A percentile compares a stretch with the other conserved stretches of the same genome.
phyloP scores from a whole-genome alignment of 2,113 vertebrate genomes.

The Ardeotis arabs region DNA sequence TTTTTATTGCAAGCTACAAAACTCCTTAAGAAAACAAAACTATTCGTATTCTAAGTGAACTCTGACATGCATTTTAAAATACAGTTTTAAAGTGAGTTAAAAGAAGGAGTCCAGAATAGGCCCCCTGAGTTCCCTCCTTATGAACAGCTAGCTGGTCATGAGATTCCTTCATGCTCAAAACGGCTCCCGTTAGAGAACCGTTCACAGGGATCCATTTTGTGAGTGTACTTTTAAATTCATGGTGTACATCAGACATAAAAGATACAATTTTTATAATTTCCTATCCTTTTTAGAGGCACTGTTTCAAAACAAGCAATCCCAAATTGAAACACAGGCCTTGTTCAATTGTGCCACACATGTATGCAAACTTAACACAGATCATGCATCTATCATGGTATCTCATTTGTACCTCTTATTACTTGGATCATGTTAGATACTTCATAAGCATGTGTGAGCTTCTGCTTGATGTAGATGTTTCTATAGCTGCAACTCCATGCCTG shows the following conservation, averaged over 20 bases:
- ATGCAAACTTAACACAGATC: background rate
- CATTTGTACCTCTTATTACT: background rate
- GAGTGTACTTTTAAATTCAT: background rate
- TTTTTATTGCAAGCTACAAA: background rate
- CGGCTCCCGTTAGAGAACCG: background rate
- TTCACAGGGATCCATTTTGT: background rate
- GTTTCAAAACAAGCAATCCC: background rate
- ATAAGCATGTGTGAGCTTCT: background rate
- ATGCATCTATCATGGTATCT: background rate
- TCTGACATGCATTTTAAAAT: background rate
- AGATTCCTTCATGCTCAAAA: background rate
- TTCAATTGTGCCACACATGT: background rate
- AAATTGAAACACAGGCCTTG: background rate
- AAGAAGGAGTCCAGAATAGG: background rate
- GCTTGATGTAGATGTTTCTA: background rate
- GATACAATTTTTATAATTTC: background rate
- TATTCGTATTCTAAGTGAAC: background rate
- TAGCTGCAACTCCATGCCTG: background rate
- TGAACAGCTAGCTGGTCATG: background rate
- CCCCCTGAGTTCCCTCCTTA: background rate
- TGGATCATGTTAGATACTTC: fast-evolving
- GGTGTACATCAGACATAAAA: background rate
- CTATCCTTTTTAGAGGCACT: background rate
- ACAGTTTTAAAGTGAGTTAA: background rate
- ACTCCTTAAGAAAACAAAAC: background rate